These are phyloP conservation scores for Octonoba sinensis DNA, from an alignment of 2,888 invertebrate genomes.

Conservation along the genomic window DNA sequence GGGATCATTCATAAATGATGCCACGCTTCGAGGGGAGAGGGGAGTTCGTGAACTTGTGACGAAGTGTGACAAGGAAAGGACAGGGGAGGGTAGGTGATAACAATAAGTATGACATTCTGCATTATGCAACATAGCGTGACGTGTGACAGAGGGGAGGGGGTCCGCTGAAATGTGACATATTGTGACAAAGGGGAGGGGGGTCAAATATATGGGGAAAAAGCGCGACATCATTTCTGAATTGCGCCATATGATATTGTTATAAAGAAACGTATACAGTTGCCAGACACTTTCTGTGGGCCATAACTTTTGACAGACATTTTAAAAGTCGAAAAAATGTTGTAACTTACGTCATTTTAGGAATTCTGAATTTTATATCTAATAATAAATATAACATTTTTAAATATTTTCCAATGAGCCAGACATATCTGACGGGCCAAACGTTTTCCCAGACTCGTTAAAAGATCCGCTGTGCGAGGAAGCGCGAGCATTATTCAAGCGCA, in stretches of 20 bases:
- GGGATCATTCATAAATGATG: no score
- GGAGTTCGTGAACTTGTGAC: no score
- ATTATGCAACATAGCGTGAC: no score
- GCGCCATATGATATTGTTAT: background rate
- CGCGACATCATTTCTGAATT: background rate
- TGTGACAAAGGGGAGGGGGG: no score
- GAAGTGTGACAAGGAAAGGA: no score
- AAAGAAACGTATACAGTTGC: background rate
- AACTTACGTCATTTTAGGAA: constrained; percentile 1
- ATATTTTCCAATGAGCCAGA: background rate
- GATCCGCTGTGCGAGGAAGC: background rate
- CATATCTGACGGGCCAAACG: background rate
- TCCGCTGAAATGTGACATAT: no score
- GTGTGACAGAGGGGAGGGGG: no score
- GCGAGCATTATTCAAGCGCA: constrained; percentile 1
- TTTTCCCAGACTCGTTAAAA: background rate
- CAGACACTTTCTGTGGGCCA: background rate
- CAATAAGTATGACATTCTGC: no score
- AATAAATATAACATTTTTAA: background rate
- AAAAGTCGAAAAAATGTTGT: background rate
- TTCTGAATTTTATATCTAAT: background rate
- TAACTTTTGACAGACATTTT: background rate
- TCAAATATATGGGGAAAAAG: no score
- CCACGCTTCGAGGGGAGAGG: no score
- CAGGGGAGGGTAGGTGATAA: no score